Percentiles rank a stretch among this genome's conserved stretches.
Evolutionary conservation across 2,888 invertebrate species (phyloP).

Genomic region (Diarsia dahlii): DNA sequence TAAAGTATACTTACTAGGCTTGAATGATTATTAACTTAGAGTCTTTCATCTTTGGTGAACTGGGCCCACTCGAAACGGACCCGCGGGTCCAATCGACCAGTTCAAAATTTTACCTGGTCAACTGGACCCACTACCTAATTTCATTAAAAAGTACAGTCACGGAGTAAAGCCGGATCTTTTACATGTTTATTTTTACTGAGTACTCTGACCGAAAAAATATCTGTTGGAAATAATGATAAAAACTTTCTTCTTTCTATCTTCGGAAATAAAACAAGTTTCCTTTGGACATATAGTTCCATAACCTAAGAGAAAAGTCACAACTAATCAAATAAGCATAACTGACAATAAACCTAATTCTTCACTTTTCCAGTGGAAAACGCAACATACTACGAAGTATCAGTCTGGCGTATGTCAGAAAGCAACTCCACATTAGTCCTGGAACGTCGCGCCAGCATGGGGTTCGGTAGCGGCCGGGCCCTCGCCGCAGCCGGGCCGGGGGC

Average conservation of each 20-base stretch:
- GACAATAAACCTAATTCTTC: not conserved
- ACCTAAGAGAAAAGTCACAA: not conserved
- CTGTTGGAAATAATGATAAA: not conserved
- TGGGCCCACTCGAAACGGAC: too few species aligned
- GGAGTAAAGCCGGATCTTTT: too few species aligned
- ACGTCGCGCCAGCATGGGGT: constrained; percentile 83
- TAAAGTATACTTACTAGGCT: not conserved
- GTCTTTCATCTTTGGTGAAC: too few species aligned
- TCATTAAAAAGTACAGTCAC: too few species aligned
- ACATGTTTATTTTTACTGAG: too few species aligned
- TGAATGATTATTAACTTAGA: not conserved
- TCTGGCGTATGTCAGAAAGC: constrained; percentile 86
- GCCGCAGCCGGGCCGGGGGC: constrained; percentile 72
- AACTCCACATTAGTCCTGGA: constrained; percentile 84
- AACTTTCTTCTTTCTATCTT: not conserved
- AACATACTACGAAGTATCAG: constrained; percentile 87
- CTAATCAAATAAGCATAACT: not conserved
- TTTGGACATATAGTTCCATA: not conserved
- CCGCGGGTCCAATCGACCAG: too few species aligned
- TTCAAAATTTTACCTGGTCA: too few species aligned
- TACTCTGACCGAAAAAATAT: not conserved
- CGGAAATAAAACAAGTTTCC: not conserved
- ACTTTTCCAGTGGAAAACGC: constrained; percentile 84
- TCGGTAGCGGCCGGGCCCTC: constrained; percentile 80
- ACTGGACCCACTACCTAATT: too few species aligned